These are phyloP conservation scores for Xestia xanthographa DNA, from an alignment of 2,888 invertebrate species.

Conservation along the genomic window DNA sequence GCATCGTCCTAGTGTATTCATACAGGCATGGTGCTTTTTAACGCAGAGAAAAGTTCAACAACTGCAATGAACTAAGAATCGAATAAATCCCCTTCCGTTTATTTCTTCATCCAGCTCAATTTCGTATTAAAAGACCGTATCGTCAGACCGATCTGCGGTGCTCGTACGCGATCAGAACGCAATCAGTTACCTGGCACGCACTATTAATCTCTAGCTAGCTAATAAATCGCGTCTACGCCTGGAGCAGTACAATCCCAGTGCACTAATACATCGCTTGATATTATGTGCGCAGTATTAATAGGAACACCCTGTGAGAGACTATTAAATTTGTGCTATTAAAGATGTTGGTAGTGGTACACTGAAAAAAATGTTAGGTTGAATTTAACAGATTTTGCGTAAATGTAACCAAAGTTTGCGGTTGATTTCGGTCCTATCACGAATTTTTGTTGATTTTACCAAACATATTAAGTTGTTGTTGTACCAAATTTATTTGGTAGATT, in stretches of 20 bases:
- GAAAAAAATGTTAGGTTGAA: no score
- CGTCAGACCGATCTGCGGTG: slow-evolving; percentile 50
- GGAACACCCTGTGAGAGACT: slow-evolving; percentile 6
- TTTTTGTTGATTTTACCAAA: no score
- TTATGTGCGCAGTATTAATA: slow-evolving; percentile 34
- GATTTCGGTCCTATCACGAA: no score
- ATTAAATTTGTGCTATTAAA: not conserved
- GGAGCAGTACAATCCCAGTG: slow-evolving; percentile 48
- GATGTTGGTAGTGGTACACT: not conserved
- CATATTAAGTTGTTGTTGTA: no score
- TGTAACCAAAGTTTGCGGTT: no score
- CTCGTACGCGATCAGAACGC: slow-evolving; percentile 47
- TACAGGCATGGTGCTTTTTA: no score
- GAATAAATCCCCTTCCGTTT: not conserved
- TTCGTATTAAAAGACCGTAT: slow-evolving; percentile 40
- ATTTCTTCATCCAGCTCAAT: slow-evolving; percentile 3
- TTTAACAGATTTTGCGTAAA: no score
- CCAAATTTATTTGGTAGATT: no score
- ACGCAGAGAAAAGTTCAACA: no score
- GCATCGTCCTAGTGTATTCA: no score
- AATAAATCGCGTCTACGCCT: slow-evolving; percentile 60
- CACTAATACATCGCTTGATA: slow-evolving; percentile 38
- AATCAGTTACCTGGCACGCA: slow-evolving; percentile 61
- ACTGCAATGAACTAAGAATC: not conserved
- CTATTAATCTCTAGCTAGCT: slow-evolving; percentile 61